Percentiles rank a stretch among this genome's conserved stretches.
Evolutionary conservation across 2,888 invertebrate species (phyloP).

Genomic region (Perizoma affinitatum): DNA sequence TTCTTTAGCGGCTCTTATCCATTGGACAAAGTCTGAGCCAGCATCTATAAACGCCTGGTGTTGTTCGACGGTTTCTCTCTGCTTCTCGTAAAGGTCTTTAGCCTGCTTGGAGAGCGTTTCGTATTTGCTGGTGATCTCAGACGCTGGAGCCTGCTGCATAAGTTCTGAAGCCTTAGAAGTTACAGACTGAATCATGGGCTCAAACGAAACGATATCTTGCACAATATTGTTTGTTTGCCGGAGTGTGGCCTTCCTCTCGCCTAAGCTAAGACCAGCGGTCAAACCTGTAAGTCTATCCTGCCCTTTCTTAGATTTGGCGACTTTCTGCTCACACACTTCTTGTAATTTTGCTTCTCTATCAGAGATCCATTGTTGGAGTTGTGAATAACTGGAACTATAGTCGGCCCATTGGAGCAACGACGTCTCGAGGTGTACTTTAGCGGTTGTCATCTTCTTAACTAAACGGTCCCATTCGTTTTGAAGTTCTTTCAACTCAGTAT

Average conservation of each 20-base stretch:
- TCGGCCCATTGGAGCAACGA: slow-evolving; percentile 97
- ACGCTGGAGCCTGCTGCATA: slow-evolving; percentile 95
- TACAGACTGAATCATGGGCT: slow-evolving; percentile 98
- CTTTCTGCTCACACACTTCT: slow-evolving; percentile 94
- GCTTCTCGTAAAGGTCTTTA: slow-evolving; percentile 93
- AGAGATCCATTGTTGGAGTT: slow-evolving; percentile 96
- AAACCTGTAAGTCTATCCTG: slow-evolving; percentile 87
- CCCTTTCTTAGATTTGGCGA: slow-evolving; percentile 90
- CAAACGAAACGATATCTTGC: slow-evolving; percentile 98
- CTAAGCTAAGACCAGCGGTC: slow-evolving; percentile 90
- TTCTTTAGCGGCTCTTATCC: slow-evolving; percentile 96
- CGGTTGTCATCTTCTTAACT: slow-evolving; percentile 95
- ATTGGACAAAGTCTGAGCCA: slow-evolving; percentile 95
- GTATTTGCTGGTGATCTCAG: slow-evolving; percentile 96
- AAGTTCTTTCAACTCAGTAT: slow-evolving; percentile 93
- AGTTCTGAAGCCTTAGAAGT: slow-evolving; percentile 96
- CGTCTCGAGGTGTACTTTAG: slow-evolving; percentile 95
- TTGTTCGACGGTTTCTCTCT: slow-evolving; percentile 94
- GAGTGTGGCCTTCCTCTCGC: slow-evolving; percentile 94
- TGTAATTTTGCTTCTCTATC: slow-evolving; percentile 96
- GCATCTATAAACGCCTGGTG: slow-evolving; percentile 96
- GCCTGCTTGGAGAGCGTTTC: slow-evolving; percentile 95
- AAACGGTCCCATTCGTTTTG: slow-evolving; percentile 96
- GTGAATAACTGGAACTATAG: slow-evolving; percentile 96
- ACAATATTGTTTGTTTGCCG: slow-evolving; percentile 97